phyloP scores from a whole-genome alignment of 2,797 vertebrate genomes.

The Pristis pectinata region DNA sequence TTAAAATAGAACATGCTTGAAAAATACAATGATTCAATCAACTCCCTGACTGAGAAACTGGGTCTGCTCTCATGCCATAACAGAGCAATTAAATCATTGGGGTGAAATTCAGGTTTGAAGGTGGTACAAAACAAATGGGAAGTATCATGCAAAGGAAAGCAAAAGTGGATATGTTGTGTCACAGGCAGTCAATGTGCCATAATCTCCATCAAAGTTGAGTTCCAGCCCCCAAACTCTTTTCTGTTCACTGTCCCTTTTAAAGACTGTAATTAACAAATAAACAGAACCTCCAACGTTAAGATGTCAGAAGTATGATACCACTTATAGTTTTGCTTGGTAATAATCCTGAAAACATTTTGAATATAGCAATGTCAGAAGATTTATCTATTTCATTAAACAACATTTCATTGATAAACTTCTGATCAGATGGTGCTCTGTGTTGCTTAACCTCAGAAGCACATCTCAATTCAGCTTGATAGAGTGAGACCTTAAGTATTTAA shows the following conservation, averaged over 20 bases:
- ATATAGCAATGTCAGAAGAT: not conserved
- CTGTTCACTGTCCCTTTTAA: not conserved
- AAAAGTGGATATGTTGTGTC: not conserved
- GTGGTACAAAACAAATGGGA: not conserved
- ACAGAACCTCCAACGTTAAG: not conserved
- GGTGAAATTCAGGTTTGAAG: not conserved
- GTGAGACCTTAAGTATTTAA: not conserved
- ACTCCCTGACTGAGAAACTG: not conserved
- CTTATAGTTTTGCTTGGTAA: not conserved
- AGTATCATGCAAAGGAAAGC: not conserved
- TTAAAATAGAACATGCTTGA: not conserved
- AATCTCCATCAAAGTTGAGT: not conserved
- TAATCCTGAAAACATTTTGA: not conserved
- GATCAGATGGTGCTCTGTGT: not conserved
- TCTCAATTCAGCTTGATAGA: not conserved
- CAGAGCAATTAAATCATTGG: not conserved
- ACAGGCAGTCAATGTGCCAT: not conserved
- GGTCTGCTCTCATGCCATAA: not conserved
- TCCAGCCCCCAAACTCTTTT: not conserved
- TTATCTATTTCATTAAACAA: not conserved
- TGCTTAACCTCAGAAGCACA: not conserved
- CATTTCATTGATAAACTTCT: not conserved
- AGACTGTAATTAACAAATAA: not conserved
- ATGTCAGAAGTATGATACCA: not conserved
- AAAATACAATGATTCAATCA: not conserved